These are phyloP conservation scores for Nemoura dubitans DNA, from an alignment of 2,888 invertebrate genomes.

Conservation along the genomic window DNA sequence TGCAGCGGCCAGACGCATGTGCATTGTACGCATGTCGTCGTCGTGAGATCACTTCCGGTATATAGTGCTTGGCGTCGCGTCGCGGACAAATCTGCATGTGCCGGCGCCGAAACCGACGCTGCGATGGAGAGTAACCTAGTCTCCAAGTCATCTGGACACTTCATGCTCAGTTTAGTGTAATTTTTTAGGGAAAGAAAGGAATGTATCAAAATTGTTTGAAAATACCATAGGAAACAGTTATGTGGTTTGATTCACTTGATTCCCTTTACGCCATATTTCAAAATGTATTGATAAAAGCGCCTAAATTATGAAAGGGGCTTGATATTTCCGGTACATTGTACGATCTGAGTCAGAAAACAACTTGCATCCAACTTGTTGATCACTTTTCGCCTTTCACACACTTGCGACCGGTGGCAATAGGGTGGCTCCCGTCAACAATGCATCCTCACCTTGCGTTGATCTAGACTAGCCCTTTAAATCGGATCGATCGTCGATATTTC, in stretches of 20 bases:
- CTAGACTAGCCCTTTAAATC: conserved; percentile 22
- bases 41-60: neutral
- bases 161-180: neutral
- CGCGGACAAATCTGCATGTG: neutral
- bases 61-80: neutral
- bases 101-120: neutral
- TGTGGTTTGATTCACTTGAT: too few species aligned
- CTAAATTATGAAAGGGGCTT: neutral
- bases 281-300: neutral
- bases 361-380: conserved; percentile 19
- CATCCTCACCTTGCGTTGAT: conserved; percentile 10
- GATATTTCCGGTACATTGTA: conserved; percentile 1
- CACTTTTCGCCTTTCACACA: neutral
- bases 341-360: neutral
- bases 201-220: too few species aligned
- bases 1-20: neutral
- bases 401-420: neutral
- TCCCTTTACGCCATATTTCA: neutral
- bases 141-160: conserved; percentile 8
- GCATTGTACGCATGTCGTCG: neutral
- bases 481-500: conserved; percentile 15
- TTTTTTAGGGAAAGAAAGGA: too few species aligned
- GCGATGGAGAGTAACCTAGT: too few species aligned
- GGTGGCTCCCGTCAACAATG: neutral
- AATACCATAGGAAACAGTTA: too few species aligned